phyloP scores from a whole-genome alignment of 2,888 invertebrate species.

The Dryobota labecula region DNA sequence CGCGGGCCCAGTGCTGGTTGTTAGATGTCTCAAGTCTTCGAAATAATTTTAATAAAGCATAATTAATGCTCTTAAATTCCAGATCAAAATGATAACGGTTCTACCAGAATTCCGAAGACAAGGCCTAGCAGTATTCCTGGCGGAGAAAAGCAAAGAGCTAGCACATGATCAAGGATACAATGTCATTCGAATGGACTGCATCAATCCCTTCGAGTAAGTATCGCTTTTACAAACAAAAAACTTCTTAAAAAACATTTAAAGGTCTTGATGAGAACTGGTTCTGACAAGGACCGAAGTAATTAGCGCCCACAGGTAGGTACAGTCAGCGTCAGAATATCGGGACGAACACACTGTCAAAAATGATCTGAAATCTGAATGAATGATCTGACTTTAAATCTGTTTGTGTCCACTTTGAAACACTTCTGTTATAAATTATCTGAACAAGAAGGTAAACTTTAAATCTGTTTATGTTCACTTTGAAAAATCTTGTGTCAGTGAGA shows the following conservation, averaged over 20 bases:
- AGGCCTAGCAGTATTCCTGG: slow-evolving; percentile 80
- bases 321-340: background rate
- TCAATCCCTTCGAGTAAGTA: slow-evolving; percentile 84
- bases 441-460: too few species aligned
- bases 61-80: slow-evolving; percentile 43
- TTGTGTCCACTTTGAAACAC: too few species aligned
- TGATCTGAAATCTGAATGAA: too few species aligned
- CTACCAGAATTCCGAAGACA: slow-evolving; percentile 82
- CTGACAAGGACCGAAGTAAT: slow-evolving; percentile 4
- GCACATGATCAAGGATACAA: slow-evolving; percentile 81
- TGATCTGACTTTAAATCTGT: too few species aligned
- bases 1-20: too few species aligned
- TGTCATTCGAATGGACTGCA: slow-evolving; percentile 85
- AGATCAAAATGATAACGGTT: slow-evolving; percentile 86
- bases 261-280: slow-evolving; percentile 27
- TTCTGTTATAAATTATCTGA: too few species aligned
- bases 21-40: too few species aligned
- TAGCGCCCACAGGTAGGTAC: background rate
- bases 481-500: too few species aligned
- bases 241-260: too few species aligned
- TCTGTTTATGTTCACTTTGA: too few species aligned
- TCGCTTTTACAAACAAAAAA: background rate
- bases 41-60: too few species aligned
- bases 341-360: too few species aligned
- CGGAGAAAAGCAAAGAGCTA: slow-evolving; percentile 76